A percentile compares a stretch with the other conserved stretches of the same genome.
Evolutionary conservation across 1,140 invertebrate species (phyloP).

Genomic region (Neomicropteryx cornuta): DNA sequence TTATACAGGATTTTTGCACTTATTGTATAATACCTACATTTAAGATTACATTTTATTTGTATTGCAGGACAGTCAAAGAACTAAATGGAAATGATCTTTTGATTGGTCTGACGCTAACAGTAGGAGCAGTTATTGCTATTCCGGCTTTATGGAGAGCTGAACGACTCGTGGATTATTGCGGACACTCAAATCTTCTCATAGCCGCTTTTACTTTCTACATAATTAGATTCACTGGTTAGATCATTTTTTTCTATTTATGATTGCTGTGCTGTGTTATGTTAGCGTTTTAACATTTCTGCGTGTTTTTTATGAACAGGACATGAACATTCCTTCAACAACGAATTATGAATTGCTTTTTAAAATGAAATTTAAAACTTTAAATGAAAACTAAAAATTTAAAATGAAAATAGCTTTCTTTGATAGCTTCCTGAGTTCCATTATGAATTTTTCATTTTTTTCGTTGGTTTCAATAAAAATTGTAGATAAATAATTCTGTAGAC

Average conservation of each 20-base stretch:
- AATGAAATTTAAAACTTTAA: too few relatives aligned
- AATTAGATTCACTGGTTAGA: constrained; percentile 52
- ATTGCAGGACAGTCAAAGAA: constrained; percentile 16
- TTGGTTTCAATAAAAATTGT: too few relatives aligned
- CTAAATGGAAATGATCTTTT: constrained; percentile 45
- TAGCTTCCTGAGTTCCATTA: too few relatives aligned
- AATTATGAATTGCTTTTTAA: too few relatives aligned
- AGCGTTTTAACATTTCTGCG: constrained; percentile 57
- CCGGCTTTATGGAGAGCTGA: constrained; percentile 69
- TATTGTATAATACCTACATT: too few relatives aligned
- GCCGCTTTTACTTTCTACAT: constrained; percentile 69
- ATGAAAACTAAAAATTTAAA: too few relatives aligned
- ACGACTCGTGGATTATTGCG: constrained; percentile 70
- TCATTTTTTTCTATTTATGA: constrained; percentile 30
- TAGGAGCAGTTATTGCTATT: constrained; percentile 52
- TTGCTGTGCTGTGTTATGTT: constrained; percentile 45
- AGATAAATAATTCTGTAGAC: too few relatives aligned
- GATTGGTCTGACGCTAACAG: constrained; percentile 54
- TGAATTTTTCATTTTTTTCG: too few relatives aligned
- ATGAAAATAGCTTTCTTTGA: too few relatives aligned
- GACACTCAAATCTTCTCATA: constrained; percentile 75
- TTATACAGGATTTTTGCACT: too few relatives aligned
- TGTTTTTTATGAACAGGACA: constrained; percentile 58
- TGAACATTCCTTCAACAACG: too few relatives aligned
- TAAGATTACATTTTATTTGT: background rate